These are phyloP conservation scores for Helicolenus hilgendorfi DNA, from an alignment of 2,797 vertebrate species.

Conservation along the genomic window DNA sequence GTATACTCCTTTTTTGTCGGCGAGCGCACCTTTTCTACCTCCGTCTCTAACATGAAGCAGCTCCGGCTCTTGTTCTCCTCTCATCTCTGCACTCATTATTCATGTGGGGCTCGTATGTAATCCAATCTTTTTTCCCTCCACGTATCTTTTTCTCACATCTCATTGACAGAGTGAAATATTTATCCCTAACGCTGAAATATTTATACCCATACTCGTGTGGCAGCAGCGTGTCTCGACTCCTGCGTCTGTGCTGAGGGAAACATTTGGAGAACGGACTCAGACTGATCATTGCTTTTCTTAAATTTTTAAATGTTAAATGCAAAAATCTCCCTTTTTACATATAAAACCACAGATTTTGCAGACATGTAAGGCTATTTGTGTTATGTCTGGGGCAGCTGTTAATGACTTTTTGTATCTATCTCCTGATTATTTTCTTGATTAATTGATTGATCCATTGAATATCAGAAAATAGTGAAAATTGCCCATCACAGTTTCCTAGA, in stretches of 20 bases:
- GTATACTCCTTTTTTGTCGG: constrained; percentile 22
- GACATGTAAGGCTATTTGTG: not conserved
- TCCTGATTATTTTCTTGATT: not conserved
- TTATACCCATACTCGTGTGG: constrained; percentile 67
- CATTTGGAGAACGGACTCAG: constrained; percentile 21
- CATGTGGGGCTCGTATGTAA: constrained; percentile 64
- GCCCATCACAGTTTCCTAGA: not conserved
- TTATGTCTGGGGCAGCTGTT: not conserved
- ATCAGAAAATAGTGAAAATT: not conserved
- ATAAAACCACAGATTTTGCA: not conserved
- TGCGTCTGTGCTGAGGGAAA: not conserved
- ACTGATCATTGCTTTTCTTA: not conserved
- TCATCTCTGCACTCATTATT: constrained; percentile 80
- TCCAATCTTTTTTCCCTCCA: constrained; percentile 53
- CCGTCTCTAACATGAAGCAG: constrained; percentile 19
- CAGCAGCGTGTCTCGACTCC: constrained; percentile 24
- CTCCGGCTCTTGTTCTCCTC: constrained; percentile 61
- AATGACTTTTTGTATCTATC: not conserved
- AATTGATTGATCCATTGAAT: not conserved
- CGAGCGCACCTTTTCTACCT: constrained; percentile 29
- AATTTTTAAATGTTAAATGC: not conserved
- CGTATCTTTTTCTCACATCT: constrained; percentile 75
- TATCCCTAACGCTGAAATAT: constrained; percentile 86
- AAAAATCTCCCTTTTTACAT: not conserved
- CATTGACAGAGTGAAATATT: constrained; percentile 86